Evolutionary conservation across 2,797 vertebrate species (phyloP).

Genomic region (Hydrophis major): DNA sequence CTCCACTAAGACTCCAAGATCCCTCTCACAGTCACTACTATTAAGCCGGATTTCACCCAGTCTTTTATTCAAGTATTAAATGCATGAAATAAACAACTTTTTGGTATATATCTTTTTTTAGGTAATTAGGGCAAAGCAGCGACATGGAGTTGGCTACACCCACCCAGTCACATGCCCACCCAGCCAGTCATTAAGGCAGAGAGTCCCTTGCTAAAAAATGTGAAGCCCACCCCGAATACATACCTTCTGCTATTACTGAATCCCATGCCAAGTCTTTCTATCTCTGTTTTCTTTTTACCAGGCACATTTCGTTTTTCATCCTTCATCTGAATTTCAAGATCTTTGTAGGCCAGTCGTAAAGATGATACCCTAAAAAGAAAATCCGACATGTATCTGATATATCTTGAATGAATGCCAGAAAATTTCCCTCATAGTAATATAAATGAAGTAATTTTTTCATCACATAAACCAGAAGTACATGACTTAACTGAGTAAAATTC

Average conservation of each 20-base stretch:
- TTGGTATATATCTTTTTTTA: too few species aligned
- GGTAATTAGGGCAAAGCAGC: too few species aligned
- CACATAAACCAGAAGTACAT: neutral
- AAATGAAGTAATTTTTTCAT: neutral
- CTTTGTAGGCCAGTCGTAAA: slow-evolving; percentile 83
- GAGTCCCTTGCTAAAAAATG: too few species aligned
- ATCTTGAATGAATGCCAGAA: neutral
- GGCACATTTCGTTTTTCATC: slow-evolving; percentile 76
- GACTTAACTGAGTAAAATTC: neutral
- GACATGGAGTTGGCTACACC: too few species aligned
- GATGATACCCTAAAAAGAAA: slow-evolving; percentile 72
- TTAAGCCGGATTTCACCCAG: too few species aligned
- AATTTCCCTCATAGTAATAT: neutral
- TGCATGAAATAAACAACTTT: too few species aligned
- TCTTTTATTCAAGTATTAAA: too few species aligned
- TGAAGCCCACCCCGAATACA: neutral
- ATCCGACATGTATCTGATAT: neutral
- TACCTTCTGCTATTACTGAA: slow-evolving; percentile 82
- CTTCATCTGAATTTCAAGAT: slow-evolving; percentile 85
- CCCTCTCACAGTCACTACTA: too few species aligned
- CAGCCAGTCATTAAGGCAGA: too few species aligned
- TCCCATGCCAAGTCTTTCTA: slow-evolving; percentile 94
- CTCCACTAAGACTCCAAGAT: too few species aligned
- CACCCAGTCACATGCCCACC: too few species aligned
- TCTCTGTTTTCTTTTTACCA: slow-evolving; percentile 83